Evolutionary conservation across 1,140 invertebrate genomes (phyloP), one percentile per base, ranked within the genome.

Genomic region (Brachionus asplanchnoidis): DNA sequence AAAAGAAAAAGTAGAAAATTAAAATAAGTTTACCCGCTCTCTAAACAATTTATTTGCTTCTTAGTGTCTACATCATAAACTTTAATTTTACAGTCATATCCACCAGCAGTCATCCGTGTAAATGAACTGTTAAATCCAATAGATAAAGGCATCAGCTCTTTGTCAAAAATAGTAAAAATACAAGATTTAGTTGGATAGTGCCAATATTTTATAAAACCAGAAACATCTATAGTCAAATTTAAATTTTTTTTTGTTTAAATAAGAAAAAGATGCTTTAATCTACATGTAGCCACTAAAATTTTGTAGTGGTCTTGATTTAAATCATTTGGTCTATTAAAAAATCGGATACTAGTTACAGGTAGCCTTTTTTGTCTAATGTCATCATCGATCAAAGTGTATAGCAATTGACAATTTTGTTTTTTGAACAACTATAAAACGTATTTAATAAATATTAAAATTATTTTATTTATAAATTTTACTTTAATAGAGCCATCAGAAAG

Each of bases 181-280:
- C 82, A 84, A 28, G 23, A 40, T 53, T 84, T 53, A 46, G 82
- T 70, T 8, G 82, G 82, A 46, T 84, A 84, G 36, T 84, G 50
- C 82, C 82, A 84, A 73, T 56, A 46, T 70, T 84, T 84, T 28
- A 84, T 60, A 46, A 32, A 84, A 36, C 82, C 82, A 73, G 82
- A 53, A 4, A 68, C 36, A 84, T 84, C 82, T 84, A 23, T 2
- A 26, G 46, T 17, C 3, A 20, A 75, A 20, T 20, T 75, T 0
- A 2, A 20, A 44, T 17, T 8, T 44, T 12, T 11, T 28, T 44
- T 75, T n/a, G n/a, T n/a, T n/a, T 23, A 11, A 75, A 42, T 17
- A 73, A 40, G 20, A 36, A 32, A 17, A 75, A 75, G n/a, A 42
- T 17, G 8, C 56, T 56, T 7, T 26, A 28, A 42, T 20, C 1